Evolutionary conservation across 2,888 invertebrate genomes (phyloP), one percentile per base, ranked within the genome.

Genomic region (Pharmacophagus antenor): DNA sequence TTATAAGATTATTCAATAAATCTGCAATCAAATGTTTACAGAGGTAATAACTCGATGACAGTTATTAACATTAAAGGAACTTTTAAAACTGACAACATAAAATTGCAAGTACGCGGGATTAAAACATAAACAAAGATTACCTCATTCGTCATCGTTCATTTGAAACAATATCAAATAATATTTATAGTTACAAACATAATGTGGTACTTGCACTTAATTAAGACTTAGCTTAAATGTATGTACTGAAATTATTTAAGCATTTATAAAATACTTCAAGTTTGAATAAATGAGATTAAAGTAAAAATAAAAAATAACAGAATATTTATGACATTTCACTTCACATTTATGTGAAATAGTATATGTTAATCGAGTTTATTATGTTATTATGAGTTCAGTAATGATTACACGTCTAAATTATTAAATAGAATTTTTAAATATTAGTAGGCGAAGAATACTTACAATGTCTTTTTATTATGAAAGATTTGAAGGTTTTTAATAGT

Each of bases 181-280:
- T 31, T 10, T 31, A 10, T 12, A 31, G 15, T 31, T 1, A 42
- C 17, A 42, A n/a, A 42, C n/a, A 17, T 42, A 42, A 42, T n/a
- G 17, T 18, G 17, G 18, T 17, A 17, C 42, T 42, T 42, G 6
- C 7, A 31, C 15, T 31, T 56, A 55, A 50, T 25, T 50, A 55
- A 18, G 23, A 22, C 54, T 59, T 52, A 58, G 18, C 50, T 60
- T 55, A 44, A 31, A 50, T 22, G 21, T 60, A 54, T 55, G 60
- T 60, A 60, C 60, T 60, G 60, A 59, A 31, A 31, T 10, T 31
- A 31, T 31, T 31, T 2, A 31, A 31, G 15, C 31, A 31, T 10
- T n/a, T 31, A 31, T 7, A 7, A 25, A 25, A 25, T 25, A n/a
- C 23, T 25, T 25, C 7, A 27, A 27, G 10, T 27, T n/a, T n/a